Base-by-base conservation (phyloP, 2,113 vertebrate genomes). In the Jaculus jaculus region DNA sequence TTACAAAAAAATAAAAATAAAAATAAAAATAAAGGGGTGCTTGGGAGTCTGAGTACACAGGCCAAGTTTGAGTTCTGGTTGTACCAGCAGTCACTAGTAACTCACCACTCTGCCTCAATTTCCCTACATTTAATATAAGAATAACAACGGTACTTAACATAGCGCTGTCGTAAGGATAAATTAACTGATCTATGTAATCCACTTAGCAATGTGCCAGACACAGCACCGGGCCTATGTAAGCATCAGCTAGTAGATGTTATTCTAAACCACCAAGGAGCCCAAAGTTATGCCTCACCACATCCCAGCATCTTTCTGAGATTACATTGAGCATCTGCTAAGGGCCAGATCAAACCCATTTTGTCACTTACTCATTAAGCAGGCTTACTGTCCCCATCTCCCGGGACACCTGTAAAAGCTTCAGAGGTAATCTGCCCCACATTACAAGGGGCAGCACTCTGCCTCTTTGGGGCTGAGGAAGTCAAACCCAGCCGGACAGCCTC, bases 201-300 rank as follows among this genome's bases (percentile, higher is more conserved):
- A 91, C 74, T 93, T 84, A 89, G 51, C 94, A 92, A 51, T 60
- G 72, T 71, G 66, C 58, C 91, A 87, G 72, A 82, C 87, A 87
- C 13, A 54, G 86, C 39, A 10, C 13, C n/a, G 42, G 72, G 51
- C 81, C 91, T 51, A n/a, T 60, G 66, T 60, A 71, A 81, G 47
- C 92, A 88, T 65, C n/a, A 78, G 77, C 68, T 65, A 61, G 54
- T 18, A 30, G 68, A 30, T 92, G 63, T 77, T 84, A 87, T 71
- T 73, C 30, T 77, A 83, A 90, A 73, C 26, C 16, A 28, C 3
- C 90, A n/a, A 93, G 42, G 28, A 6, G 69, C 61, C 91, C 28
- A 79, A 65, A 87, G n/a, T 71, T 39, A 82, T 24, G 34, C 65
- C 60, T 86, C 63, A 15, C 1, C 4, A 12, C 37, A 85, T 30